Percentiles rank a stretch among this genome's conserved stretches.
Evolutionary conservation across 2,797 vertebrate species (phyloP).

Genomic region (Sphenodon punctatus): DNA sequence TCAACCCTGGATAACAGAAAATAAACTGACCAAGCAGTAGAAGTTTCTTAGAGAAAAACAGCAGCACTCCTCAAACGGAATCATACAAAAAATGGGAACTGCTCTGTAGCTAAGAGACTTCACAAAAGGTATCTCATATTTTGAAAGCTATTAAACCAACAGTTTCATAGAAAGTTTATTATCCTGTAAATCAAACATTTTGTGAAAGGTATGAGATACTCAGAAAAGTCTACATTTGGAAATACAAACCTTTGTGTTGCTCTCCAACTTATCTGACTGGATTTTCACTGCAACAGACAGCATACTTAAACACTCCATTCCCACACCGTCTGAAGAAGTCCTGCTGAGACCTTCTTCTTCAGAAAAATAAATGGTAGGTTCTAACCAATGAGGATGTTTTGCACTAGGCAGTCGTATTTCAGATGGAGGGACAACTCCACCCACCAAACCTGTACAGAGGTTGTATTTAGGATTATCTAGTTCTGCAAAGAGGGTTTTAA

Average conservation of each 20-base stretch:
- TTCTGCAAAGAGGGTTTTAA: neutral
- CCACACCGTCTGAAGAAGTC: slow-evolving; percentile 84
- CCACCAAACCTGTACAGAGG: slow-evolving; percentile 82
- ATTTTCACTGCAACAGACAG: slow-evolving; percentile 94
- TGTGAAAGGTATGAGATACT: neutral
- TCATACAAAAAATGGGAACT: neutral
- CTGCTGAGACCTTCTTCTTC: slow-evolving; percentile 84
- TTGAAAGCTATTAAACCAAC: neutral
- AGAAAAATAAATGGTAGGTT: slow-evolving; percentile 91
- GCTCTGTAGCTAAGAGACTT: neutral
- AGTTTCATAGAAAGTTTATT: too few species aligned
- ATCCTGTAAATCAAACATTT: too few species aligned
- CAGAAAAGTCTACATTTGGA: neutral
- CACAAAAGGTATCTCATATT: neutral
- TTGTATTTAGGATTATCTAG: neutral
- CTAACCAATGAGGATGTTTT: slow-evolving; percentile 92
- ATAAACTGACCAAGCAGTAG: neutral
- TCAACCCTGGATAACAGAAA: neutral
- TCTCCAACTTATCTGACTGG: slow-evolving; percentile 89
- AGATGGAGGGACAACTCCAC: slow-evolving; percentile 77
- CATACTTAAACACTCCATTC: slow-evolving; percentile 90
- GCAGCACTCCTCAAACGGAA: neutral
- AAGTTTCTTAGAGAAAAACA: neutral
- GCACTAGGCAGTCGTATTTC: slow-evolving; percentile 87
- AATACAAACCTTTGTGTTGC: slow-evolving; percentile 89